These are phyloP conservation scores for Labeo catla DNA, from an alignment of 2,113 vertebrate genomes.

Conservation along the genomic window DNA sequence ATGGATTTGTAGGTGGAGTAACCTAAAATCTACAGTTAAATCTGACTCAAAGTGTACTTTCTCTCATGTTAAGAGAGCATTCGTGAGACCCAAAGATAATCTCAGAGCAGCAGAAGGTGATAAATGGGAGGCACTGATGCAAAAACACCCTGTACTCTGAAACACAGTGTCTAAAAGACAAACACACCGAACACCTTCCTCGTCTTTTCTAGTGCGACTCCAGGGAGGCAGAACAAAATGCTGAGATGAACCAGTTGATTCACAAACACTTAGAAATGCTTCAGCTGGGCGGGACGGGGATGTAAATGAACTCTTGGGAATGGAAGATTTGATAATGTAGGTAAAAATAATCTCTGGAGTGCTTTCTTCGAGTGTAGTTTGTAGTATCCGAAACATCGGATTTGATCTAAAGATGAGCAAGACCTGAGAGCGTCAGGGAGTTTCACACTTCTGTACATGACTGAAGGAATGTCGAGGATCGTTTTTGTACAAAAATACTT, in stretches of 20 bases:
- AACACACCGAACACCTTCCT: neutral
- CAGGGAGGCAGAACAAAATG: neutral
- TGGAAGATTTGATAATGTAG: neutral
- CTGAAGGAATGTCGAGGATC: constrained; percentile 71
- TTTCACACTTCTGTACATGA: constrained; percentile 44
- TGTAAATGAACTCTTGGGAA: neutral
- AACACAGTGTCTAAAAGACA: neutral
- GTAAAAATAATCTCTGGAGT: neutral
- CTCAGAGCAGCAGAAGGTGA: neutral
- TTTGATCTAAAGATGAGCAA: neutral
- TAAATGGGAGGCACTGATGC: constrained; percentile 16
- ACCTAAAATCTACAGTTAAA: neutral
- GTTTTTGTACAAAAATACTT: constrained; percentile 73
- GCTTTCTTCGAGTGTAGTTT: neutral
- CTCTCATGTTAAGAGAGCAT: neutral
- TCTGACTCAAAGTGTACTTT: neutral
- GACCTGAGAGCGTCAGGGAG: constrained; percentile 18
- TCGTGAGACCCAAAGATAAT: neutral
- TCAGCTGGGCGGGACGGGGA: neutral
- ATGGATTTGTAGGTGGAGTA: neutral
- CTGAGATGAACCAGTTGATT: neutral
- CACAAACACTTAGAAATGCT: neutral
- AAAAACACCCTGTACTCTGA: neutral
- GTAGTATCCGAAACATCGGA: neutral
- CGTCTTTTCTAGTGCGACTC: neutral